Evolutionary conservation across 2,113 vertebrate species (phyloP).

Genomic region (Irena cyanogastra): DNA sequence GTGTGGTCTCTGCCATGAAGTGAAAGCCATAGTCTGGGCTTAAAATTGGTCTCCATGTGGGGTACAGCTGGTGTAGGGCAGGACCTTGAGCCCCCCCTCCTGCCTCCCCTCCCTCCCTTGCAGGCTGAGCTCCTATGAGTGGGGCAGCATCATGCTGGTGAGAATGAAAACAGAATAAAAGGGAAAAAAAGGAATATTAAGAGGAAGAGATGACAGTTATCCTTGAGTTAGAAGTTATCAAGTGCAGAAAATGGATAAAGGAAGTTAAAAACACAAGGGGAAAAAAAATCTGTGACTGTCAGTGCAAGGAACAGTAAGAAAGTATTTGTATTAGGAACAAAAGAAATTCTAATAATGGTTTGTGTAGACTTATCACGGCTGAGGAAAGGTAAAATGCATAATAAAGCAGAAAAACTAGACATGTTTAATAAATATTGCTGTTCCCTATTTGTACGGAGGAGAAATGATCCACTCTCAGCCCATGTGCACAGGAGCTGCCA

Average conservation of each 20-base stretch:
- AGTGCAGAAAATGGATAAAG: conserved; percentile 38
- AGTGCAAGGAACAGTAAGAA: conserved; percentile 12
- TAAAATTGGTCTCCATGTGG: neutral
- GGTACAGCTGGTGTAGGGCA: neutral
- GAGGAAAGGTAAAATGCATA: conserved; percentile 46
- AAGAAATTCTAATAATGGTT: conserved; percentile 65
- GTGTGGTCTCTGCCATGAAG: neutral
- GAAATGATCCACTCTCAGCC: neutral
- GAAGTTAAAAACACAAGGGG: conserved; percentile 50
- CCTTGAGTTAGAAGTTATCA: conserved; percentile 47
- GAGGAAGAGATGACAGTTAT: conserved; percentile 43
- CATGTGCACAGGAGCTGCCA: neutral
- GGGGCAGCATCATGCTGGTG: neutral
- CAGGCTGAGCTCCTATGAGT: neutral
- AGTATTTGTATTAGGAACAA: conserved; percentile 56
- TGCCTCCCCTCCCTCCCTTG: fast-evolving
- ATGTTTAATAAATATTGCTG: conserved; percentile 57
- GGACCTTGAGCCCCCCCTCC: neutral
- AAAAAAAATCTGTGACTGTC: conserved; percentile 20
- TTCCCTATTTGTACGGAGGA: neutral
- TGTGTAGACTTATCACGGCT: conserved; percentile 42
- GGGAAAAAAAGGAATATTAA: neutral
- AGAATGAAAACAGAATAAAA: neutral
- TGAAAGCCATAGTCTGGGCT: neutral
- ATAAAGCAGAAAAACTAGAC: conserved; percentile 51